These are phyloP conservation scores for Sminthurinus signatus DNA, from an alignment of 1,140 invertebrate genomes.

Conservation along the genomic window DNA sequence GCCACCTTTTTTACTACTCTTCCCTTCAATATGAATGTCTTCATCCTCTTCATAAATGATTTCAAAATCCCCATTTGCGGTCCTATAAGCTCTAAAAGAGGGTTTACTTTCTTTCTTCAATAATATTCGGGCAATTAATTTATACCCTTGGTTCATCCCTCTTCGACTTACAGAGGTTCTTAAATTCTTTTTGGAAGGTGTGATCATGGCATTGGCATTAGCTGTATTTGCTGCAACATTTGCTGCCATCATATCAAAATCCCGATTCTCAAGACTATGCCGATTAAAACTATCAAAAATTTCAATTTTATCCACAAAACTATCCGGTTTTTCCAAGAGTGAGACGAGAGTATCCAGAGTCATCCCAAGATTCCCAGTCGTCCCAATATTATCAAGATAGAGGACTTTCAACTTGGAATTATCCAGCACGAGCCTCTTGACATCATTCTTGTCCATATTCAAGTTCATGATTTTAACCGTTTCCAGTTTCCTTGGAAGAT, in stretches of 20 bases:
- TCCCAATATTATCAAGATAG: slow-evolving; percentile 7
- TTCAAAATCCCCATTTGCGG: slow-evolving; percentile 2
- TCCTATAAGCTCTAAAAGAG: slow-evolving; percentile 11
- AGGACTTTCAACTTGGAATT: not conserved
- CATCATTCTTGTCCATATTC: not conserved
- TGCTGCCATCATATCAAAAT: not conserved
- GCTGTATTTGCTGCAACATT: too few species aligned
- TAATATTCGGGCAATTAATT: not conserved
- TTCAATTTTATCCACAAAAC: not conserved
- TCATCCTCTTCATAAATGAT: slow-evolving; percentile 11
- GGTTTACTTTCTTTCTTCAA: slow-evolving; percentile 2
- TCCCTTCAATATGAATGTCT: too few species aligned
- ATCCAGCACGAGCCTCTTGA: not conserved
- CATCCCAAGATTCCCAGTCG: not conserved
- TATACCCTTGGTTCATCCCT: not conserved
- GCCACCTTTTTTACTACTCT: too few species aligned
- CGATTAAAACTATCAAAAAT: slow-evolving; percentile 1
- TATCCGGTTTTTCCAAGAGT: not conserved
- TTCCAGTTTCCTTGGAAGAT: not conserved
- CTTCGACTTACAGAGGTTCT: too few species aligned
- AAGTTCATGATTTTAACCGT: slow-evolving; percentile 8
- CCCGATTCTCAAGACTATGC: not conserved
- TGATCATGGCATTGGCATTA: too few species aligned
- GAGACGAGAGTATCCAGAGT: not conserved
- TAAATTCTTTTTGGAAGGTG: too few species aligned